Percentiles rank a stretch among this genome's conserved stretches.
These are phyloP conservation scores for Liodrosophila aerea DNA, from an alignment of 2,888 invertebrate genomes.

Conservation along the genomic window DNA sequence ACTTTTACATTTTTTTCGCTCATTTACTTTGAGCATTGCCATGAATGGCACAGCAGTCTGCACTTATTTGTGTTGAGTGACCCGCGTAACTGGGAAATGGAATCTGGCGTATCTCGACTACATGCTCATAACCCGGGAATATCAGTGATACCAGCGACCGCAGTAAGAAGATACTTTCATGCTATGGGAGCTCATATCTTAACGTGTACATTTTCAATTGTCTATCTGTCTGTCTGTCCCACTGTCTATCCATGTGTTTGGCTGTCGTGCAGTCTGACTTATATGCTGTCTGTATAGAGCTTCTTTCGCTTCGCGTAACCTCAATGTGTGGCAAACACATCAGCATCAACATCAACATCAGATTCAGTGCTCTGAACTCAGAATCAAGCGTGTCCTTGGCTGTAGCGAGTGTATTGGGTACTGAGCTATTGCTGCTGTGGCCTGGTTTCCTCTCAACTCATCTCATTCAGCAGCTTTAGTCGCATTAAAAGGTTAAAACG, in stretches of 20 bases:
- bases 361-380: slow-evolving; percentile 38
- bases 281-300: slow-evolving; percentile 26
- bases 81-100: slow-evolving; percentile 47
- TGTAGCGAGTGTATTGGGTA: slow-evolving; percentile 1
- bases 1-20: slow-evolving; percentile 9
- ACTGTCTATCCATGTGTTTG: slow-evolving; percentile 5
- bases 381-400: slow-evolving; percentile 53
- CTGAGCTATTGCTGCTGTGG: slow-evolving; percentile 16
- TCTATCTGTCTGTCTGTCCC: slow-evolving; percentile 29
- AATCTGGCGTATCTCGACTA: slow-evolving; percentile 49
- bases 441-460: slow-evolving; percentile 10
- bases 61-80: slow-evolving; percentile 31
- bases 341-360: slow-evolving; percentile 36
- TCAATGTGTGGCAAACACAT: slow-evolving; percentile 68
- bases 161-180: slow-evolving; percentile 31
- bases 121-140: slow-evolving; percentile 34
- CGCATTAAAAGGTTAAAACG: slow-evolving; percentile 74
- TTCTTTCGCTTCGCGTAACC: slow-evolving; percentile 65
- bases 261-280: slow-evolving; percentile 15
- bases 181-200: slow-evolving; percentile 43
- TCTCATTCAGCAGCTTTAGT: slow-evolving; percentile 51
- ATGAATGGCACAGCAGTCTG: slow-evolving; percentile 26
- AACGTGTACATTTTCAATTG: slow-evolving; percentile 52
- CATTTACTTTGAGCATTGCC: slow-evolving; percentile 37
- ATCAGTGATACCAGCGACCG: slow-evolving; percentile 28